Conservation (phyloP, 2,113 vertebrate genomes). For the Lutjanus erythropterus region DNA sequence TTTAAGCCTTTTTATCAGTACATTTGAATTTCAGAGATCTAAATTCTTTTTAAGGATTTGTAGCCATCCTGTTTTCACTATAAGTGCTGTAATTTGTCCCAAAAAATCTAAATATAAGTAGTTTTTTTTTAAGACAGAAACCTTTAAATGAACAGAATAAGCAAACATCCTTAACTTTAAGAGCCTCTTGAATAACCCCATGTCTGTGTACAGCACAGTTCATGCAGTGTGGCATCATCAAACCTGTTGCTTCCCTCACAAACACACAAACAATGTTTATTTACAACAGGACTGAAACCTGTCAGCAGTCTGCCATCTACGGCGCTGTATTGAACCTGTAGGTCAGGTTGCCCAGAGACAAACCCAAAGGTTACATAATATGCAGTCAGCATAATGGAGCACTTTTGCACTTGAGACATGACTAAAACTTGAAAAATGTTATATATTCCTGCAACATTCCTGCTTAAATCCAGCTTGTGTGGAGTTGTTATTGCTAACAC, state of each 20-base stretch:
- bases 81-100: neutral
- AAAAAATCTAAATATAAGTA: neutral
- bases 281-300: conserved; percentile 43
- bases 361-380: conserved; percentile 9
- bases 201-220: neutral
- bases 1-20: no score
- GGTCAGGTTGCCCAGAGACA: conserved; percentile 42
- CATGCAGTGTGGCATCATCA: neutral
- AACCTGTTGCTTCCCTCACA: conserved; percentile 12
- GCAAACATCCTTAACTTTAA: neutral
- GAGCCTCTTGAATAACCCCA: neutral
- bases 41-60: no score
- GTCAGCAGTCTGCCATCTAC: conserved; percentile 12
- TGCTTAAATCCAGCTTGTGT: neutral
- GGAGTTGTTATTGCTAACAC: neutral
- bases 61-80: no score
- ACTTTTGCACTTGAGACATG: neutral
- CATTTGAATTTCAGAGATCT: no score
- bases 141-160: neutral
- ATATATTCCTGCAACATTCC: neutral
- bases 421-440: neutral
- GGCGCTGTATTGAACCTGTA: conserved; percentile 34
- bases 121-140: neutral
- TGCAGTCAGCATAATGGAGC: conserved; percentile 6
- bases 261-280: neutral